These are phyloP conservation scores for Nibea coibor DNA, from an alignment of 2,113 vertebrate species.

Conservation along the genomic window DNA sequence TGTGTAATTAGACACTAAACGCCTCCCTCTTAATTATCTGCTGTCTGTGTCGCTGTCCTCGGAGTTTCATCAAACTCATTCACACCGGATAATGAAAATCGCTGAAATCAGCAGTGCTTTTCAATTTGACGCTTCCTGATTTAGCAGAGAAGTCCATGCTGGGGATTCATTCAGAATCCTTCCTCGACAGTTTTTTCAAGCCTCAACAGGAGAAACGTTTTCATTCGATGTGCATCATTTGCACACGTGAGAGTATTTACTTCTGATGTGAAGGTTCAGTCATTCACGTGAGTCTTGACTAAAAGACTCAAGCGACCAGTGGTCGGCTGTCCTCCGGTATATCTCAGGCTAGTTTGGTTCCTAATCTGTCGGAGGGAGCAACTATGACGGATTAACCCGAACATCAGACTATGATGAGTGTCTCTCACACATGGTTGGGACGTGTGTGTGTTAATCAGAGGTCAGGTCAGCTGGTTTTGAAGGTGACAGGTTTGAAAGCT, in stretches of 20 bases:
- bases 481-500: neutral
- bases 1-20: constrained; percentile 64
- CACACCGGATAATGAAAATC: constrained; percentile 62
- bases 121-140: constrained; percentile 59
- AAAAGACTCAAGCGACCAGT: neutral
- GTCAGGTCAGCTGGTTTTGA: neutral
- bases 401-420: neutral
- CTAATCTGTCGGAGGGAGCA: too few species aligned
- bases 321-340: too few species aligned
- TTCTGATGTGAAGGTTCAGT: neutral
- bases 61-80: constrained; percentile 65
- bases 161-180: constrained; percentile 23
- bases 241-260: neutral
- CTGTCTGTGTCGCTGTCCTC: constrained; percentile 63
- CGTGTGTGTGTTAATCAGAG: constrained; percentile 6
- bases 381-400: too few species aligned
- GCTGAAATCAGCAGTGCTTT: constrained; percentile 65
- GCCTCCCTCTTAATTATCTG: constrained; percentile 70
- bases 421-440: neutral
- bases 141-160: constrained; percentile 15
- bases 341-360: too few species aligned
- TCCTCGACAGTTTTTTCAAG: neutral
- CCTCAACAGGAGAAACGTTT: neutral
- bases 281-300: too few species aligned
- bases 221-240: too few species aligned